phyloP scores from a whole-genome alignment of 2,113 vertebrate genomes.

The Planiliza haematocheilus region DNA sequence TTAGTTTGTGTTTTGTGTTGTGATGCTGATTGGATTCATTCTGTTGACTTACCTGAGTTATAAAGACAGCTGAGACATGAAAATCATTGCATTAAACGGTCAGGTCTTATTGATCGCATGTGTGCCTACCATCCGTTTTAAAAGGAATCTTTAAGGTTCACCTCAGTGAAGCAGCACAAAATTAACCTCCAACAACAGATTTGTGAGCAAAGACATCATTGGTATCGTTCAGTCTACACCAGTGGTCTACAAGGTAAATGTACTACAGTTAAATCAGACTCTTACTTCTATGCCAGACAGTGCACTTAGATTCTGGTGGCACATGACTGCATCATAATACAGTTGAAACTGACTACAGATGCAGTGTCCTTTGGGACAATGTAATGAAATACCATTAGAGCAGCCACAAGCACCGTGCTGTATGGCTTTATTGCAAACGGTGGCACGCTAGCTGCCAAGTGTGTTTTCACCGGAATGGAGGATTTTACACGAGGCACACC shows the following conservation, averaged over 20 bases:
- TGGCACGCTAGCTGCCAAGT: conserved; percentile 67
- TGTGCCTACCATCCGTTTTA: conserved; percentile 39
- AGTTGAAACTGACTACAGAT: conserved; percentile 20
- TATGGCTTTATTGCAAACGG: conserved; percentile 59
- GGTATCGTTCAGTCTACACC: conserved; percentile 10
- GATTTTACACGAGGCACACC: conserved; percentile 72
- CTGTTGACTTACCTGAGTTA: conserved; percentile 69
- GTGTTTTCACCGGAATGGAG: conserved; percentile 68
- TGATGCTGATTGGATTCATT: conserved; percentile 74
- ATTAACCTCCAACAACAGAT: conserved; percentile 51
- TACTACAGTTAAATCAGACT: conserved; percentile 40
- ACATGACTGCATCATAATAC: conserved; percentile 51
- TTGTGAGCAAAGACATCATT: conserved; percentile 6
- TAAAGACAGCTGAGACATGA: conserved; percentile 75
- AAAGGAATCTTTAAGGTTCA: conserved; percentile 52
- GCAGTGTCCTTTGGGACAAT: conserved; percentile 52
- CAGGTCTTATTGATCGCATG: conserved; percentile 64
- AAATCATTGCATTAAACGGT: conserved; percentile 72
- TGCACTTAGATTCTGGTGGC: conserved; percentile 51
- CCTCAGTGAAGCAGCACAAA: conserved; percentile 51
- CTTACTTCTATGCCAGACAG: conserved; percentile 51
- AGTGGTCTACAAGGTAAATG: conserved; percentile 34
- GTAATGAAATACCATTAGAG: conserved; percentile 72
- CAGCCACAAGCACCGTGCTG: conserved; percentile 58
- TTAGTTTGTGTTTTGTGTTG: conserved; percentile 47